Base-by-base conservation (phyloP, 1,140 invertebrate genomes). In the Acromyrmex heyeri region DNA sequence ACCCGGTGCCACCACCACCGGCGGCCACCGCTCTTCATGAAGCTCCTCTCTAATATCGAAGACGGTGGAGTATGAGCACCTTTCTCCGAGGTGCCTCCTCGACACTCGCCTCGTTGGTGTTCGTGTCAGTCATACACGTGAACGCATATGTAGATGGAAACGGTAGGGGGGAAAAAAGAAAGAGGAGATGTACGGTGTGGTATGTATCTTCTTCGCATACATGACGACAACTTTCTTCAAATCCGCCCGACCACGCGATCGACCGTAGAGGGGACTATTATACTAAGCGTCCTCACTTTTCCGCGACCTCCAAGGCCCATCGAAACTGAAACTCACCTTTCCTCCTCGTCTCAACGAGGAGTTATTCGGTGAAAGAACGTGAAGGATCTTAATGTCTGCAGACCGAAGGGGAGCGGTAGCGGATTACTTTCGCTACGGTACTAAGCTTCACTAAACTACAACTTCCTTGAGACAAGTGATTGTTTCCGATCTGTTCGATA, bases 21-120 rank as follows among this genome's bases (percentile, higher is more conserved):
- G 57, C 24, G 69, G 70, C 78, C 78, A 44, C 44, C 76, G 59
- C 69, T 86, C 70, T 81, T 85, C 82, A 85, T 91, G 92, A 94
- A 93, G 93, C 92, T 94, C 94, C 94, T 94, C 94, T 95, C 94
- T 94, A 94, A 94, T 94, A 93, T 94, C 85, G 90, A 73, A 92
- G 76, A 91, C 91, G 93, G 91, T 92, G 91, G 92, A 73, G 69
- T 24, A 34, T 34, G 6, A 91, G 92, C 93, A 94, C 94, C 94
- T 95, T 94, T 94, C 94, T 94, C 94, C 94, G 90, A 67, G 34
- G 77, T 59, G 5, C 65, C 86, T 59, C 44, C 14, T 82, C 65
- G 76, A 79, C 77, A 64, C 79, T 53, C 50, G 77, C 62, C 8
- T 57, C 24, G 65, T 38, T 57, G 53, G 69, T 70, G 34, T 34